Percentiles rank a stretch among this genome's conserved stretches.
Evolutionary conservation across 2,888 invertebrate genomes (phyloP).

Genomic region (Cremastinae sp.): DNA sequence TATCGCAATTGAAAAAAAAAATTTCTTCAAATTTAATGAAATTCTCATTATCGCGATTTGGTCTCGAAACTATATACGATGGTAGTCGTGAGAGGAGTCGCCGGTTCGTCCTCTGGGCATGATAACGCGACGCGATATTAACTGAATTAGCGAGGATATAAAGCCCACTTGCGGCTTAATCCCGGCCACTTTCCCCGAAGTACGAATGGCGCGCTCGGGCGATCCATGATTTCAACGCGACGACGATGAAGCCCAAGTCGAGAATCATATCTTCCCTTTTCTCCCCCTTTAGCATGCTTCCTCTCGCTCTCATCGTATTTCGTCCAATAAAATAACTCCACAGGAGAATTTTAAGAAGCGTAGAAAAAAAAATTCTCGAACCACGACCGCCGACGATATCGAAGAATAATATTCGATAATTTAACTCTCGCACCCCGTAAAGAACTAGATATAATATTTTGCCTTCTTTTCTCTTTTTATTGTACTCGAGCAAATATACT

Average conservation of each 20-base stretch:
- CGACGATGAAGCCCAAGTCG: conserved; percentile 45
- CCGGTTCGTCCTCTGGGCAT: conserved; percentile 59
- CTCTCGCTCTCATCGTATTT: conserved; percentile 17
- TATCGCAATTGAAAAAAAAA: no score
- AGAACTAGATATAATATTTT: neutral
- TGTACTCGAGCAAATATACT: neutral
- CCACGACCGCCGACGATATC: conserved; percentile 36
- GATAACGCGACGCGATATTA: conserved; percentile 70
- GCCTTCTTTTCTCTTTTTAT: neutral
- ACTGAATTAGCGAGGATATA: conserved; percentile 72
- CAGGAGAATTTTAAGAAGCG: neutral
- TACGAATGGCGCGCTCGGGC: conserved; percentile 53
- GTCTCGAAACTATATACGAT: conserved; percentile 7
- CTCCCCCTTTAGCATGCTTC: neutral
- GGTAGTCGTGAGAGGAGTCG: conserved; percentile 3
- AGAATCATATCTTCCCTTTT: conserved; percentile 59
- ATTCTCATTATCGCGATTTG: neutral
- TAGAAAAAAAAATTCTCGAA: conserved; percentile 19
- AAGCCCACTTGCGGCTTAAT: conserved; percentile 73
- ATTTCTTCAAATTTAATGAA: neutral
- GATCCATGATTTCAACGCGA: conserved; percentile 56
- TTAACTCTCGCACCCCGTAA: conserved; percentile 11
- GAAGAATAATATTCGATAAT: conserved; percentile 53
- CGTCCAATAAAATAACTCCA: neutral
- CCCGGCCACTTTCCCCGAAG: conserved; percentile 65